Conservation (phyloP, 2,797 vertebrate species). For the Silurus lanzhouensis region DNA sequence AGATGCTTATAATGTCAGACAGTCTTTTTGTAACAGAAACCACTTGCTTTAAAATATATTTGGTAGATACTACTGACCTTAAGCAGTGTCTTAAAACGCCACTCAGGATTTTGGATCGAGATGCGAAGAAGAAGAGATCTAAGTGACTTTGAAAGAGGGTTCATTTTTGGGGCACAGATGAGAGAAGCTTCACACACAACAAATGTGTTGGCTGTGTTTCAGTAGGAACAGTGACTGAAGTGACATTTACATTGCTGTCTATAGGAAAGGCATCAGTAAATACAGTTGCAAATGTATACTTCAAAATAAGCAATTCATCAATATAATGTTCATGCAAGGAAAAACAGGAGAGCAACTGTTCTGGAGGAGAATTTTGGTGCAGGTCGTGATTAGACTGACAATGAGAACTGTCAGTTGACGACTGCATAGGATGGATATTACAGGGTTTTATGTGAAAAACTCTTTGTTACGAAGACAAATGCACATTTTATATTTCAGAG, state of each 20-base stretch:
- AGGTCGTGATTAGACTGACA: background rate
- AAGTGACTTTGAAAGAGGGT: constrained; percentile 4
- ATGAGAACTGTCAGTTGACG: background rate
- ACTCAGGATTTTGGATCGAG: background rate
- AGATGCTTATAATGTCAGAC: constrained; percentile 4
- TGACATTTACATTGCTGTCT: background rate
- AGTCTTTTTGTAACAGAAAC: background rate
- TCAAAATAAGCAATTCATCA: background rate
- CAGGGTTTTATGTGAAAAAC: background rate
- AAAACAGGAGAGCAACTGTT: background rate
- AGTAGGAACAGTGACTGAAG: background rate
- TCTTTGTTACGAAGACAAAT: background rate
- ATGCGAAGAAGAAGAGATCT: background rate
- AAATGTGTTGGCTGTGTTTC: background rate
- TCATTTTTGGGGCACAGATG: background rate
- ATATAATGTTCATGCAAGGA: background rate
- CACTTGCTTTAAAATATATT: constrained; percentile 11
- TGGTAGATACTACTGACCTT: background rate
- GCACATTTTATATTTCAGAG: background rate
- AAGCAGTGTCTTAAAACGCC: constrained; percentile 2
- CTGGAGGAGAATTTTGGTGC: background rate
- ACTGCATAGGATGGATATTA: background rate
- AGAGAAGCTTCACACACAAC: background rate
- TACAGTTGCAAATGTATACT: background rate
- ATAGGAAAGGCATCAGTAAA: background rate